phyloP scores from a whole-genome alignment of 2,113 vertebrate species.

The Indri indri region DNA sequence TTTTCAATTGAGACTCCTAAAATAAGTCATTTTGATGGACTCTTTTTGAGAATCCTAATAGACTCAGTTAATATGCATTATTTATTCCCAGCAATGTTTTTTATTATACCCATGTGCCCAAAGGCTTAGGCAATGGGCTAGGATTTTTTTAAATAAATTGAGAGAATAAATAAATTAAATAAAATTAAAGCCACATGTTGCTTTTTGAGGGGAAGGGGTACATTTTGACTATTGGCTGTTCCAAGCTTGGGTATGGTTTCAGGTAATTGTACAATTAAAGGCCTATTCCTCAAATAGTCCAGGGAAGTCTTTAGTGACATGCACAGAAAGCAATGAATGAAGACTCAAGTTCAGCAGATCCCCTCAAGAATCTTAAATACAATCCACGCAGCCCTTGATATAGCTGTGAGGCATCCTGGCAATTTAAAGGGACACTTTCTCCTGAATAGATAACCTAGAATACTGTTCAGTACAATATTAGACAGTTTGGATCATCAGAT shows the following conservation, averaged over 20 bases:
- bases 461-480: not conserved
- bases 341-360: not conserved
- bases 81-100: constrained; percentile 63
- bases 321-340: not conserved
- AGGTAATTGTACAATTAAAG: constrained; percentile 27
- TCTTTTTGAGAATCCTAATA: constrained; percentile 38
- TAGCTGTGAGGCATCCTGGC: not conserved
- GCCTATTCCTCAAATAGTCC: not conserved
- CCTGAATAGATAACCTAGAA: not conserved
- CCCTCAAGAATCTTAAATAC: not conserved
- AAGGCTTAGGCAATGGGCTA: constrained; percentile 42
- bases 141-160: constrained; percentile 50
- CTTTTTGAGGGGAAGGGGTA: not conserved
- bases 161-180: constrained; percentile 68
- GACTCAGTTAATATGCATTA: constrained; percentile 62
- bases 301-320: not conserved
- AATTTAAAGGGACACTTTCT: not conserved
- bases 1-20: constrained; percentile 43
- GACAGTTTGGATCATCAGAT: not conserved
- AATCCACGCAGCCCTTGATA: not conserved
- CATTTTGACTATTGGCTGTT: not conserved
- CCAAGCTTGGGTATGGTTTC: constrained; percentile 31
- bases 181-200: constrained; percentile 67
- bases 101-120: constrained; percentile 59
- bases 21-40: constrained; percentile 58